These are phyloP conservation scores for Antennarius maculatus DNA, from an alignment of 2,797 vertebrate species.

Conservation along the genomic window DNA sequence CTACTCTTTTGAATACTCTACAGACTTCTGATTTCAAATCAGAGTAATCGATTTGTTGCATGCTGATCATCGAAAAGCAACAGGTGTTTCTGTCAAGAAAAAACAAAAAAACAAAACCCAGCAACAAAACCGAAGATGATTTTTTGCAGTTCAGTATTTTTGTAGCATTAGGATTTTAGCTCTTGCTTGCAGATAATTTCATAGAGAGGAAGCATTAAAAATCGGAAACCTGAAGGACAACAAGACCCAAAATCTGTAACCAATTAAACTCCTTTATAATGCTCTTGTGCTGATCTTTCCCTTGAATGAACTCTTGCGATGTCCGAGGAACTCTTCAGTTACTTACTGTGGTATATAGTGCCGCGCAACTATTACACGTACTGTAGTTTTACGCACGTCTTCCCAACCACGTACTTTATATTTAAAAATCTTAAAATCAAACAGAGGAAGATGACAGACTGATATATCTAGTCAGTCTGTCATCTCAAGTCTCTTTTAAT, in stretches of 20 bases:
- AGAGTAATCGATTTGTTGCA: background rate
- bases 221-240: background rate
- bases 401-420: background rate
- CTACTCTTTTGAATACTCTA: background rate
- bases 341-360: no score
- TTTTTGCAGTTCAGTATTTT: no score
- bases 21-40: background rate
- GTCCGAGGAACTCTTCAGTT: conserved; percentile 23
- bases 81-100: conserved; percentile 38
- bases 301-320: conserved; percentile 9
- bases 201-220: conserved; percentile 4
- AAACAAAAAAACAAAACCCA: background rate
- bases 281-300: conserved; percentile 4
- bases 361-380: no score
- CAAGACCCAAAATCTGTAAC: conserved; percentile 19
- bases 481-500: conserved; percentile 13
- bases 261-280: conserved; percentile 30
- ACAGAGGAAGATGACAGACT: background rate
- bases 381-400: background rate
- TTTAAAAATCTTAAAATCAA: background rate
- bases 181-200: background rate
- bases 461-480: background rate
- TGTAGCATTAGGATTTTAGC: background rate
- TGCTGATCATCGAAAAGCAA: background rate
- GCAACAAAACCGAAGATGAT: background rate